Base-by-base conservation (phyloP, 1,140 invertebrate species). In the Bombus waltoni region DNA sequence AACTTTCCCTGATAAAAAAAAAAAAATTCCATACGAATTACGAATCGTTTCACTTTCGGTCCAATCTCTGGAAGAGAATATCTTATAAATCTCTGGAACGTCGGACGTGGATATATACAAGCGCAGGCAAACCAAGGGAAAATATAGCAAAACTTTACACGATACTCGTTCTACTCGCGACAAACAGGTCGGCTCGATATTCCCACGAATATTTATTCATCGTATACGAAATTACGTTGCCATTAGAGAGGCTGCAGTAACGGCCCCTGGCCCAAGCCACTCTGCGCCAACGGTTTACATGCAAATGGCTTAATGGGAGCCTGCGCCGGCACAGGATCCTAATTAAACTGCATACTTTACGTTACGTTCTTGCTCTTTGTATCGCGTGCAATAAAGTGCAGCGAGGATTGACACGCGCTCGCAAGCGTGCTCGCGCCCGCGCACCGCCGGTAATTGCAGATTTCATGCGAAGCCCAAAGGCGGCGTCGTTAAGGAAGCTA, bases 331-430 rank as follows among this genome's bases (percentile, higher is more conserved):
- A 44, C 73, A 83, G 47, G 66, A 68, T 47, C 74, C 62, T 77
- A 83, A 83, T 83, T 70, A 78, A 83, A 83, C 74, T 40, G 81
- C 44, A 83, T 78, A 83, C 74, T 83, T 83, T 83, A 78, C 74
- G 44, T 83, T 83, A 83, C 44, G 62, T 42, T 68, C 65, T 70
- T 44, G 81, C 74, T 78, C 38, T 83, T 83, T 83, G 81, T 83
- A 66, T 83, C 81, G 81, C 62, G 81, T 53, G 74, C 81, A 32
- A 78, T 83, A 83, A 78, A 83, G 44, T 68, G 74, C 38, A 57
- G 5, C 4, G 15, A 68, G 47, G 62, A 83, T 78, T 77, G 66
- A 81, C 77, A 76, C 77, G 76, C 11, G 53, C n/a, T n/a, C 44
- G 18, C 72, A 32, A 28, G 35, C 10, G 44, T 22, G 38, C 53